A percentile compares a stretch with the other conserved stretches of the same genome.
Conservation (phyloP, 2,797 vertebrate genomes). For the Brachymystax lenok region DNA sequence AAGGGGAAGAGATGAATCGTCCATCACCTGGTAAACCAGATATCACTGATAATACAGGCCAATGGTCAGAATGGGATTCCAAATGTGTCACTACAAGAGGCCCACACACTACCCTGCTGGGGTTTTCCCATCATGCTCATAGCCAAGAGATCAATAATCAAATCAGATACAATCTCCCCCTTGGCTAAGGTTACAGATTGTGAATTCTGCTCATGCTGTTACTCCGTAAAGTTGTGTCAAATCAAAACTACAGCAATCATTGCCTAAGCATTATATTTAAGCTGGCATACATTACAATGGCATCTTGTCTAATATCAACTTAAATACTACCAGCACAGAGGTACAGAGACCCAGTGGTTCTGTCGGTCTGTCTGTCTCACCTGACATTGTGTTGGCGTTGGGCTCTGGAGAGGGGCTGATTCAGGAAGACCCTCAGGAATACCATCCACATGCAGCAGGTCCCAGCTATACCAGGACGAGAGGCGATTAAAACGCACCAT, state of each 20-base stretch:
- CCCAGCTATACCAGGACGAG: slow-evolving; percentile 78
- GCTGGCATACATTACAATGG: not conserved
- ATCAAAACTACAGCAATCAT: not conserved
- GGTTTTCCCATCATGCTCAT: too few relatives aligned
- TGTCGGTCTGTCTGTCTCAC: slow-evolving; percentile 54
- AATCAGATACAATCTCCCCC: too few relatives aligned
- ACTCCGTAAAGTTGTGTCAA: not conserved
- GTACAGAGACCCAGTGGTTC: not conserved
- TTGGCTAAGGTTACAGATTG: too few relatives aligned
- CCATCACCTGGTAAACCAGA: not conserved
- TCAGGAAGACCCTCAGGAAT: slow-evolving; percentile 53
- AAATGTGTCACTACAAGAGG: not conserved
- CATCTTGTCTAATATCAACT: not conserved
- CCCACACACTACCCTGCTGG: too few relatives aligned
- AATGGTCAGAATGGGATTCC: not conserved
- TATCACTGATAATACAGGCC: not conserved
- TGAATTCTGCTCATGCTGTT: too few relatives aligned
- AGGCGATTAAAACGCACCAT: slow-evolving; percentile 74
- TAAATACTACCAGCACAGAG: not conserved
- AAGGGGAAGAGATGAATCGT: not conserved
- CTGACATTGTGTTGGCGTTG: slow-evolving; percentile 42
- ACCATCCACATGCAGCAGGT: slow-evolving; percentile 67
- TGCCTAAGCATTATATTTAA: not conserved
- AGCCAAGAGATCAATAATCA: too few relatives aligned
- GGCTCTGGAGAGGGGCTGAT: slow-evolving; percentile 17